Percentiles rank a stretch among this genome's conserved stretches.
phyloP scores from a whole-genome alignment of 2,888 invertebrate genomes.

The Odontocolon sp. region DNA sequence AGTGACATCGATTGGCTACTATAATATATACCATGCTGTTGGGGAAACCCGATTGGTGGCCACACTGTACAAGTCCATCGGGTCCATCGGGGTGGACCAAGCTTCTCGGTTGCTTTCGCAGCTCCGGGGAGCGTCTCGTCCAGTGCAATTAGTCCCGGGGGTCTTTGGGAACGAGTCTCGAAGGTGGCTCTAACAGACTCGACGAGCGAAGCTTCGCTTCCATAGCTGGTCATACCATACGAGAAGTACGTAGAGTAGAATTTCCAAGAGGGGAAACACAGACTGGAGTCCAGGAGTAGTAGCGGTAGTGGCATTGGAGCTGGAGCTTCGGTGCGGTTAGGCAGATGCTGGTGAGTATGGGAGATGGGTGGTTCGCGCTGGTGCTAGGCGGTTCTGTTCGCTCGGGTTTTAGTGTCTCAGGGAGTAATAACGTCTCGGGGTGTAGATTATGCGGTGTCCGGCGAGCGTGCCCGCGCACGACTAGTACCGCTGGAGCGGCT shows the following conservation, averaged over 20 bases:
- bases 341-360: conserved; percentile 49
- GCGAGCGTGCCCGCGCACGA: conserved; percentile 62
- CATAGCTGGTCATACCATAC: conserved; percentile 37
- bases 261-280: too few relatives aligned
- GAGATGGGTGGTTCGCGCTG: conserved; percentile 37
- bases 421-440: conserved; percentile 80
- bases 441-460: conserved; percentile 80
- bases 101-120: conserved; percentile 15
- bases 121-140: conserved; percentile 26
- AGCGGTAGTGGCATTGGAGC: conserved; percentile 34
- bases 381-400: conserved; percentile 55
- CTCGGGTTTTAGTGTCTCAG: conserved; percentile 78
- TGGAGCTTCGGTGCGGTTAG: conserved; percentile 44
- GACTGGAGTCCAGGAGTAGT: conserved; percentile 24
- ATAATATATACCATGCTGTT: not conserved
- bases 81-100: too few relatives aligned
- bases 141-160: conserved; percentile 70
- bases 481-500: conserved; percentile 34
- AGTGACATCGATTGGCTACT: not conserved
- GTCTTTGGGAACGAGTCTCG: conserved; percentile 61
- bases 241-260: conserved; percentile 47
- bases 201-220: conserved; percentile 44
- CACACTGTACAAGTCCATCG: not conserved
- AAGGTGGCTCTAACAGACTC: conserved; percentile 65
- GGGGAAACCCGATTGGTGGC: conserved; percentile 1